These are phyloP conservation scores for Geococcyx californianus DNA, from an alignment of 2,113 vertebrate species.

Conservation along the genomic window DNA sequence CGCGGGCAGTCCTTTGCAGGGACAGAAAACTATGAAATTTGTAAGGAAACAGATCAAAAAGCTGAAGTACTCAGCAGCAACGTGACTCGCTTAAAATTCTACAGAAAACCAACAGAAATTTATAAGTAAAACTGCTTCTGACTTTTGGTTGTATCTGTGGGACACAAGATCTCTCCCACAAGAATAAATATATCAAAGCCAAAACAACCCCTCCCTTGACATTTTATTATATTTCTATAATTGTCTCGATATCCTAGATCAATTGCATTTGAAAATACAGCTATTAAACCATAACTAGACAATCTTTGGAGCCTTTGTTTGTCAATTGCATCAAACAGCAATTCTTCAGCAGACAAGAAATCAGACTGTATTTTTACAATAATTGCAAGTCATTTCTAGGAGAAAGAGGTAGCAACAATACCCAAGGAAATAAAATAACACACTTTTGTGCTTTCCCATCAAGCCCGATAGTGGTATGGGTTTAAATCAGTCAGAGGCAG, in stretches of 20 bases:
- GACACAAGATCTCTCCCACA: not conserved
- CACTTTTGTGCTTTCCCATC: constrained; percentile 53
- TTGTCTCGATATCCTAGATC: constrained; percentile 66
- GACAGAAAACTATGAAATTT: not conserved
- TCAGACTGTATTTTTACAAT: constrained; percentile 58
- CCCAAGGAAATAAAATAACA: constrained; percentile 42
- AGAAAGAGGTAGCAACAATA: constrained; percentile 59
- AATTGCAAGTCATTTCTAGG: constrained; percentile 71
- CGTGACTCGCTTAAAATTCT: not conserved
- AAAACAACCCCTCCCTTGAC: constrained; percentile 1
- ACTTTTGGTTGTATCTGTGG: not conserved
- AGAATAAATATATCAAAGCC: not conserved
- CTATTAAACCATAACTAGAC: constrained; percentile 74
- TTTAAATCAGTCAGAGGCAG: constrained; percentile 69
- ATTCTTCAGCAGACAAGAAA: constrained; percentile 61
- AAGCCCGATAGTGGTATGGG: not conserved
- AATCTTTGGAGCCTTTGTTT: constrained; percentile 56
- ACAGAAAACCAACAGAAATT: not conserved
- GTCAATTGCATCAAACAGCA: constrained; percentile 57
- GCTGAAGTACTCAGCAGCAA: not conserved
- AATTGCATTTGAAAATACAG: constrained; percentile 72
- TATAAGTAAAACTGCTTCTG: not conserved
- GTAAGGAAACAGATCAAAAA: not conserved
- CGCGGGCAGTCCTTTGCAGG: not conserved
- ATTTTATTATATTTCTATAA: constrained; percentile 72